A percentile compares a stretch with the other conserved stretches of the same genome.
phyloP scores from a whole-genome alignment of 1,140 invertebrate species.

The Aphis gossypii region DNA sequence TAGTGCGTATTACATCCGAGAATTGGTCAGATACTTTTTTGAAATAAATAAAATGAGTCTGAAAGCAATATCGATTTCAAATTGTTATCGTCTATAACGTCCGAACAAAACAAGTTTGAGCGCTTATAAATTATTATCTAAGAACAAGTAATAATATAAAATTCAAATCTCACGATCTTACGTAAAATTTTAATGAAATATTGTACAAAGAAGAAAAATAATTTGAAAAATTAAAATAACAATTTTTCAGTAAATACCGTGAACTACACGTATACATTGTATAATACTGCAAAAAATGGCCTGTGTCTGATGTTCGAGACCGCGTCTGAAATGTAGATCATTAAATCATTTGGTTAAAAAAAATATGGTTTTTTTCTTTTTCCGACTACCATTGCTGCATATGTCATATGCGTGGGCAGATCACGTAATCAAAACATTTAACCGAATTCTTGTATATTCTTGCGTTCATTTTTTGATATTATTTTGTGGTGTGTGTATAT shows the following conservation, averaged over 20 bases:
- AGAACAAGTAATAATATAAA: too few species aligned
- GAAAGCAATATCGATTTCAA: not conserved
- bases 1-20: too few species aligned
- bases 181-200: not conserved
- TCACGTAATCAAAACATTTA: not conserved
- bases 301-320: not conserved
- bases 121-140: too few species aligned
- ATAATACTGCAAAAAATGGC: not conserved
- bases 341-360: not conserved
- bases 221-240: not conserved
- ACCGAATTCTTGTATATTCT: not conserved
- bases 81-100: not conserved
- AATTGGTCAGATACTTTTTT: not conserved
- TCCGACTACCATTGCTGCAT: not conserved
- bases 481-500: not conserved
- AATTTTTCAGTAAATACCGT: not conserved
- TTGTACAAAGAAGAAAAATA: not conserved
- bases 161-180: not conserved
- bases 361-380: not conserved
- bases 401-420: not conserved
- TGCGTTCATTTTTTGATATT: not conserved
- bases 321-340: not conserved
- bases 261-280: too few species aligned
- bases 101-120: not conserved
- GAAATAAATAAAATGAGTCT: not conserved